Base-by-base conservation (phyloP, 2,113 vertebrate genomes). In the Pongo pygmaeus region DNA sequence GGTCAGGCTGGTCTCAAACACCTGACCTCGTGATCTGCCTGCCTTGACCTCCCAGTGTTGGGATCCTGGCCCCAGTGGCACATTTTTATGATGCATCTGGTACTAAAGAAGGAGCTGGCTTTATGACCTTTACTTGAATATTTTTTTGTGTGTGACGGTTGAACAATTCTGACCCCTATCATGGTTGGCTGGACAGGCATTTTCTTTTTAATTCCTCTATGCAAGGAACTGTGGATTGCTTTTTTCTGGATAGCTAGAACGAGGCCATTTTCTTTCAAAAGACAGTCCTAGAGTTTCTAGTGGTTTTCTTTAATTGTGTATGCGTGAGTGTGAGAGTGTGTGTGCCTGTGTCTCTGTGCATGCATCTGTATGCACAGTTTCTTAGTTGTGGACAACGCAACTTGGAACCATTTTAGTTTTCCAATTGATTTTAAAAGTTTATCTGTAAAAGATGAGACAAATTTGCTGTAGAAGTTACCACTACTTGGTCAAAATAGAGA, bases 201-300 rank as follows among this genome's bases (percentile, higher is more conserved):
- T 87, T 85, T 59, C 84, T 96, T 89, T 92, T 61, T 87, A 89
- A 70, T 81, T n/a, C 18, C 16, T 77, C 46, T 81, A 0, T 59
- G 35, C 40, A 91, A 92, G 78, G 43, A 78, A 78, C 13, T 32
- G 32, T 75, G 38, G 61, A 52, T 46, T 43, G 23, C 11, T 8
- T 96, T 72, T 88, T 94, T 70, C 57, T 75, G 10, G 55, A 8
- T 52, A 79, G 27, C 32, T 90, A 40, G 25, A 77, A 89, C 38
- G 43, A 93, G n/a, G 52, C n/a, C 14, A 48, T 86, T 96, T 92
- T 79, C 69, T 48, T 97, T 89, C 55, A 52, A 84, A 80, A 92
- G 79, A 67, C n/a, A 80, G 30, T 81, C 22, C 8, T 88, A n/a
- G 32, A 20, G 11, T 93, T 61, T 74, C 61, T 55, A 64, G 23